Evolutionary conservation across 2,888 invertebrate species (phyloP), one percentile per base, ranked within the genome.

Genomic region (Melinopterus prodromus): DNA sequence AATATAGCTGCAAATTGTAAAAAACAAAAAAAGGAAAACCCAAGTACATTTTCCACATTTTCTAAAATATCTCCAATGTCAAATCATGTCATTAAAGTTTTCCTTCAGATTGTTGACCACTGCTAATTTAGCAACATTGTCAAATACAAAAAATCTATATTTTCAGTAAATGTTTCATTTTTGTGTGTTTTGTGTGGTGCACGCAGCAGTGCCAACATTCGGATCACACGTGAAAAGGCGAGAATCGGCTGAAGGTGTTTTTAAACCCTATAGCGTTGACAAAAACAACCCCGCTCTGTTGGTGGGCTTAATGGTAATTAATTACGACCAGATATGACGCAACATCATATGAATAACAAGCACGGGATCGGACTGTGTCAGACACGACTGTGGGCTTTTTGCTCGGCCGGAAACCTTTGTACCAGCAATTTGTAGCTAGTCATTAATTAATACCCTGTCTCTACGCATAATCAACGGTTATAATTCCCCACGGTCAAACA

Each of bases 361-460:
- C 53, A 53, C 53, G 53, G 53, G 53, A 53, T 53, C 53, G 53
- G 53, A 53, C 53, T 53, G 53, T 53, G 53, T 53, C 53, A 53
- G 53, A 53, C 53, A 53, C 53, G 53, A 53, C 53, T 53, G 53
- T 53, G 53, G 53, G 9, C 9, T 53, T 53, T 53, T 53, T 53
- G 12, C 53, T 4, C 3, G 53, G 12, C 12, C 9, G 53, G 53
- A 53, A 53, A 53, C 53, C 53, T 53, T 53, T 53, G 53, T 53
- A 6, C 53, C 53, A 53, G 53, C 53, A 53, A 53, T 53, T 53
- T 53, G 53, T 53, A 53, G 53, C 53, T 53, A 12, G 53, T 53
- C 53, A 53, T 53, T 53, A 53, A 53, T 53, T 53, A 53, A 53
- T 53, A 7, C 53, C 53, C 7, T 12, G 53, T 53, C 53, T 7